These are phyloP conservation scores for Gnatocerus cornutus DNA, from an alignment of 2,888 invertebrate genomes.

Conservation along the genomic window DNA sequence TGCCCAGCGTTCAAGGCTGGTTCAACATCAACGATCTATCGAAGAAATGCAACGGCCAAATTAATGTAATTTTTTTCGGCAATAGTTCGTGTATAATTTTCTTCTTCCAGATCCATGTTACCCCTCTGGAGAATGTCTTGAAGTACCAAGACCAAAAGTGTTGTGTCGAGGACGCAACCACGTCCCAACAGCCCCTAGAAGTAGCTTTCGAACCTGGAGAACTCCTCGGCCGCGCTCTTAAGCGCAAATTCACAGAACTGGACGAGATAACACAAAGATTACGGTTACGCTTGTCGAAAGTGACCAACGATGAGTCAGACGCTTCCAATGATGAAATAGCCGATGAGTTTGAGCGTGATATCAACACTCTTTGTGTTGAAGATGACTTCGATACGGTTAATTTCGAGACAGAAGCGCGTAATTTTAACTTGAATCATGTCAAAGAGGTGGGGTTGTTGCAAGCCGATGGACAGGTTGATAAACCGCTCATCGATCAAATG, in stretches of 20 bases:
- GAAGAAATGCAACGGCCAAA: slow-evolving; percentile 76
- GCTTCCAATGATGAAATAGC: slow-evolving; percentile 69
- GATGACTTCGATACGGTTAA: slow-evolving; percentile 68
- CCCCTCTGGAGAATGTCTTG: slow-evolving; percentile 72
- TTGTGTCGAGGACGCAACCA: slow-evolving; percentile 13
- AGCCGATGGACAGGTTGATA: slow-evolving; percentile 60
- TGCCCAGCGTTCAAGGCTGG: slow-evolving; percentile 76
- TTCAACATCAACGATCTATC: slow-evolving; percentile 78
- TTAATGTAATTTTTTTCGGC: slow-evolving; percentile 70
- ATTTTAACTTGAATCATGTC: slow-evolving; percentile 47
- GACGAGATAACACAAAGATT: slow-evolving; percentile 78
- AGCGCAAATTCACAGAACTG: slow-evolving; percentile 77
- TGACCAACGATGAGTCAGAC: slow-evolving; percentile 73
- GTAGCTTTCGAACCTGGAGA: slow-evolving; percentile 58
- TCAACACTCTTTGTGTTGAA: slow-evolving; percentile 71
- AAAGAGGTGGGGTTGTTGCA: slow-evolving; percentile 37
- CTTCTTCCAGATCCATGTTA: slow-evolving; percentile 71
- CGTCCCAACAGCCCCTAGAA: neutral
- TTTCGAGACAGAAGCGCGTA: slow-evolving; percentile 60
- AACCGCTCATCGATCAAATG: slow-evolving; percentile 66
- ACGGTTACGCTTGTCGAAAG: slow-evolving; percentile 74
- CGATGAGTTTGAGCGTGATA: slow-evolving; percentile 76
- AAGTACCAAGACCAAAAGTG: slow-evolving; percentile 26
- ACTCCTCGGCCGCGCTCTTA: slow-evolving; percentile 71
- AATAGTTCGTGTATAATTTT: slow-evolving; percentile 4